Base-by-base conservation (phyloP, 2,113 vertebrate species). In the Mola mola region DNA sequence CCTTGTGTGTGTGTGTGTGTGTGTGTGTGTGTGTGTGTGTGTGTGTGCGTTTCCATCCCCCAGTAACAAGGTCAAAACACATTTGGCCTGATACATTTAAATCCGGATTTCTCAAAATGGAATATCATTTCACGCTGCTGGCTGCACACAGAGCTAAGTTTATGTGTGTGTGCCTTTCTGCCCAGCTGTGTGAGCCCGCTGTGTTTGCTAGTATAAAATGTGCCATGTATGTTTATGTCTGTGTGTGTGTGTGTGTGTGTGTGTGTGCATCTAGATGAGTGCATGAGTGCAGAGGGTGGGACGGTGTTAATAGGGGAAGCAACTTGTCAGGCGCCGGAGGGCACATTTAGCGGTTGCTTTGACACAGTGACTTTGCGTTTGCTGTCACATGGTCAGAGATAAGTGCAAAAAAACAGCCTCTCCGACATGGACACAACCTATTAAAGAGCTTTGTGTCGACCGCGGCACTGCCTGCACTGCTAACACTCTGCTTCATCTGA, bases 71-170 rank as follows among this genome's bases (percentile, higher is more conserved):
- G 89, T 90, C 86, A 89, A 84, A 87, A 81, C 85, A 87, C 72
- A 87, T 89, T 90, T 82, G 85, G 82, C 79, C 86, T 79, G 80
- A 86, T 83, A 83, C 82, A 83, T 85, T 87, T 89, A 89, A 92
- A 93, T 91, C 91, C 81, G 71, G 84, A 90, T 90, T 91, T 89
- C 81, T 88, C 66, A 78, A 88, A 91, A 87, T 87, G 85, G 84
- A 90, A 90, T 89, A 91, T 89, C 72, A 89, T 90, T 90, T 90
- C 81, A 91, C 75, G 67, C 77, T 17, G 10, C 72, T 79, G 78
- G 81, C 85, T 86, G 70, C 67, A 75, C 61, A 80, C 47, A 48
- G 51, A 46, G 46, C 71, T 57, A 81, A 72, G 70, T 87, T 73
- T 51, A 13, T 78, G 37, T 77, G 65, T 62, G 67, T 28, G 58